These are phyloP conservation scores for Morone chrysops DNA, from an alignment of 2,113 vertebrate genomes.

Conservation along the genomic window DNA sequence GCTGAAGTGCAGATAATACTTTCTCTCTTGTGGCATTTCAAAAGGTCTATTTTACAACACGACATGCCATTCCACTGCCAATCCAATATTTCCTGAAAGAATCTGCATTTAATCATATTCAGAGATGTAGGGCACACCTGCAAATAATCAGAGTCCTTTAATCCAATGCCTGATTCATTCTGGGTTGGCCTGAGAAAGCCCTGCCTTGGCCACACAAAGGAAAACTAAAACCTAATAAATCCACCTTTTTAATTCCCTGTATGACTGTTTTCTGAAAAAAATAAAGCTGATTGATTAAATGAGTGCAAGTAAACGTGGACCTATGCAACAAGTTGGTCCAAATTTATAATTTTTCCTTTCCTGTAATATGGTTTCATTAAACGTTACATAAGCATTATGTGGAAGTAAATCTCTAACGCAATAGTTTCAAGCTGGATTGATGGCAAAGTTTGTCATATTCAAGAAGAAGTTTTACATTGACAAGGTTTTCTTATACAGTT, in stretches of 20 bases:
- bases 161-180: constrained; percentile 39
- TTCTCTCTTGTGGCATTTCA: too few relatives aligned
- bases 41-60: not conserved
- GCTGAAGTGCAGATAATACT: constrained; percentile 5
- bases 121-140: constrained; percentile 38
- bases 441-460: not conserved
- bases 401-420: constrained; percentile 8
- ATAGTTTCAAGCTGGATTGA: not conserved
- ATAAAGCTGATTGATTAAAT: constrained; percentile 10
- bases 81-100: not conserved
- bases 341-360: not conserved
- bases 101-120: constrained; percentile 1
- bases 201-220: constrained; percentile 2
- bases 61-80: constrained; percentile 1
- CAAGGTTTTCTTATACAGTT: not conserved
- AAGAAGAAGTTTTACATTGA: not conserved
- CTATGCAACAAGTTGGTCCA: not conserved
- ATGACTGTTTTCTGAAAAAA: not conserved
- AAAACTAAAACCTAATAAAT: constrained; percentile 32
- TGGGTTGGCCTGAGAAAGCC: constrained; percentile 11
- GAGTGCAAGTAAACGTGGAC: not conserved
- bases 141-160: constrained; percentile 46
- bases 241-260: constrained; percentile 5
- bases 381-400: not conserved
- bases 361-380: not conserved